Evolutionary conservation across 2,888 invertebrate species (phyloP), one percentile per base, ranked within the genome.

Genomic region (Drosophila colorata): DNA sequence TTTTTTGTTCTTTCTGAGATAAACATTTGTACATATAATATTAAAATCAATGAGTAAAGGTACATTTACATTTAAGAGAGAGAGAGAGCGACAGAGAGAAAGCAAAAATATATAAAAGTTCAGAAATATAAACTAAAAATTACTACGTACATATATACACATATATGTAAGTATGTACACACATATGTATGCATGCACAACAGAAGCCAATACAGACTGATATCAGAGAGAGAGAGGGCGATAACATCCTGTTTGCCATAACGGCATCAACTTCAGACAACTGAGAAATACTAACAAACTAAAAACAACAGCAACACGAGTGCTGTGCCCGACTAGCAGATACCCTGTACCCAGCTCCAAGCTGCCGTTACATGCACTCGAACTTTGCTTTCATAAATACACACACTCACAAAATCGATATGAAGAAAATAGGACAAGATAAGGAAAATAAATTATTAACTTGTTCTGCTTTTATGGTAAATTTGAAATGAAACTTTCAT

Each of bases 191-290:
- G 43, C 43, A 31, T 31, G 48, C 56, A 11, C 38, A 35, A 46
- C 6, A 25, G 4, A 3, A 31, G 31, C 11, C 31, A 16, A 48
- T 14, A 11, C 9, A 40, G 14, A 14, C 23, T n/a, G 5, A 43
- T 9, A 13, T 35, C 9, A 4, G 20, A 41, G 33, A 20, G 11
- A 23, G 31, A 28, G 33, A 46, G 37, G 13, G 55, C 16, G 38
- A 46, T 43, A 76, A 76, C 66, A 72, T 72, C 78, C 74, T 77
- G 77, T 28, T 72, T 77, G 61, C 72, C 67, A 77, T 71, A 77
- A 77, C 77, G 73, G 58, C 60, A 73, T 52, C 56, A 23, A 25
- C 31, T 31, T 13, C 60, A 48, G 40, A 41, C 57, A 51, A 41
- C 55, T 16, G 13, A 57, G 11, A 44, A 37, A 63, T 35, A 23